Evolutionary conservation across 2,888 invertebrate species (phyloP), one percentile per base, ranked within the genome.

Genomic region (Helobdella robusta): DNA sequence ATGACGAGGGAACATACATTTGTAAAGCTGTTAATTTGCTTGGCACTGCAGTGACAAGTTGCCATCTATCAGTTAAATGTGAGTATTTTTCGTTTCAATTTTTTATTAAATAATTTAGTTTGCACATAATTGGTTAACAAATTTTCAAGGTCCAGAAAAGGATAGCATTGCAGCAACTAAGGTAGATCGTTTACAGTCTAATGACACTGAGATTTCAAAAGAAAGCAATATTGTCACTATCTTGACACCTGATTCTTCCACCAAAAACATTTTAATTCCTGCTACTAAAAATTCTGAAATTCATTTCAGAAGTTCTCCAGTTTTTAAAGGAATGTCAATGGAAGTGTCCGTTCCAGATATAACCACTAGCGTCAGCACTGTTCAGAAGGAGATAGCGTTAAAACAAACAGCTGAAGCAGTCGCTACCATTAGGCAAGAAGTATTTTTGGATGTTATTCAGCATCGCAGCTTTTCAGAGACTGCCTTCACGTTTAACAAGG

Each of bases 1-100:
- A 98, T 81, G 97, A 98, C 78, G 95, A 97, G 78, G 98, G 97
- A 18, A 86, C 87, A 69, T 98, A 98, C 81, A 91, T 90, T 79
- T 93, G 93, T 77, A 86, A 91, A 35, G 89, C 91, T 30, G 76
- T 74, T 34, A 83, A 81, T 71, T 74, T 89, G 76, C 91, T 91
- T 76, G 98, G 98, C 67, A 92, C 94, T 83, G 92, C 94, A 8
- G 91, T 92, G 8, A 94, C 95, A 86, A 83, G 87, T 86, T 74
- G 83, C 85, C 76, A 88, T 65, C 72, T 79, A 8, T 77, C 74
- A 61, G 76, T 80, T 52, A 73, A 76, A 70, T 72, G 79, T 79
- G 72, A 76, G 78, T 74, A n/a, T 4, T 18, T 56, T n/a, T n/a
- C n/a, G n/a, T n/a, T n/a, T n/a, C n/a, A n/a, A n/a, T n/a, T n/a